Conservation (phyloP, 2,888 invertebrate genomes). For the Hoplodrina ambigua region DNA sequence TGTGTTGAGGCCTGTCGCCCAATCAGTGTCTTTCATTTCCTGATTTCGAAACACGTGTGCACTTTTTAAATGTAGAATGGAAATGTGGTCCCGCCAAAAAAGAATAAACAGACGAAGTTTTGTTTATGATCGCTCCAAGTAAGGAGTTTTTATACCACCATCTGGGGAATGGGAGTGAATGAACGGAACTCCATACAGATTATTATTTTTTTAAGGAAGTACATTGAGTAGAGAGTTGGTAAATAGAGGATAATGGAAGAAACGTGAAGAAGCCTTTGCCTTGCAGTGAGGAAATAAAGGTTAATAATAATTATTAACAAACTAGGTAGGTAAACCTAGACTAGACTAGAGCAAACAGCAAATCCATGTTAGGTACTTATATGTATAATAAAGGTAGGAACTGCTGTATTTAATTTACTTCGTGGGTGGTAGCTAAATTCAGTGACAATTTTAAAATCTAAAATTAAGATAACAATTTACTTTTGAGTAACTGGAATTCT, state of each 20-base stretch:
- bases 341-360: too few relatives aligned
- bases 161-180: not conserved
- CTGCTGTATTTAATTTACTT: not conserved
- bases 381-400: too few relatives aligned
- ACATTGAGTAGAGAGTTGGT: too few relatives aligned
- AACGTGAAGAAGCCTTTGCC: not conserved
- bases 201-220: not conserved
- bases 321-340: not conserved
- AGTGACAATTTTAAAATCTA: not conserved
- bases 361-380: too few relatives aligned
- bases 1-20: slow-evolving; percentile 13
- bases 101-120: slow-evolving; percentile 18
- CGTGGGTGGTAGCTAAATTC: not conserved
- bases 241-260: too few relatives aligned
- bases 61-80: slow-evolving; percentile 36
- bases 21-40: slow-evolving; percentile 46
- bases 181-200: not conserved
- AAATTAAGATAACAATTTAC: not conserved
- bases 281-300: not conserved
- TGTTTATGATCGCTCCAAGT: not conserved
- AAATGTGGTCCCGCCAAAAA: slow-evolving; percentile 15
- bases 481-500: not conserved
- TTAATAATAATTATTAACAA: not conserved
- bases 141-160: not conserved
- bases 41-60: slow-evolving; percentile 42